Evolutionary conservation across 2,113 vertebrate genomes (phyloP).

Genomic region (Pseudonaja textilis): DNA sequence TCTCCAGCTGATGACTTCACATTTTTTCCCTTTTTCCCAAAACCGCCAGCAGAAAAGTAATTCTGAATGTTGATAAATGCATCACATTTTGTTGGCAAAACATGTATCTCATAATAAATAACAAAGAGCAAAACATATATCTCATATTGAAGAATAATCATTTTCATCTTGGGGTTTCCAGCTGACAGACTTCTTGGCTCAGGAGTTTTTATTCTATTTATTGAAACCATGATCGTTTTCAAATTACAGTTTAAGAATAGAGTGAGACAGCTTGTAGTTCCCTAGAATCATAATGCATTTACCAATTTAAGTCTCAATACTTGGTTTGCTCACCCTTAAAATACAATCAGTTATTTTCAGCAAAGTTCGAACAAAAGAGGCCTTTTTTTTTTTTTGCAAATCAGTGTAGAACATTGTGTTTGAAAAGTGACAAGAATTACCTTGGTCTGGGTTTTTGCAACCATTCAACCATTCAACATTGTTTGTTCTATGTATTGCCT

Average conservation of each 20-base stretch:
- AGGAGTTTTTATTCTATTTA: conserved; percentile 4
- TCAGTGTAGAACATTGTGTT: not conserved
- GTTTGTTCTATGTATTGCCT: not conserved
- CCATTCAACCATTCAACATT: not conserved
- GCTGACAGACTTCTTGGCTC: conserved; percentile 19
- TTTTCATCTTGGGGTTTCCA: conserved; percentile 25
- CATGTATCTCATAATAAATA: conserved; percentile 25
- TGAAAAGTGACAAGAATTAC: not conserved
- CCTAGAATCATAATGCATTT: not conserved
- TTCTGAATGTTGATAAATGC: conserved; percentile 16
- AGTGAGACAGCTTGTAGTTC: not conserved
- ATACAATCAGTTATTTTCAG: not conserved
- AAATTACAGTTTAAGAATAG: not conserved
- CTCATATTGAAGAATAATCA: conserved; percentile 24
- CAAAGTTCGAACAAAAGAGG: not conserved
- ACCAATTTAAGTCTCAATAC: not conserved
- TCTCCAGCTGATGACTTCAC: conserved; percentile 30
- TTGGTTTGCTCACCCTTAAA: conserved; percentile 8
- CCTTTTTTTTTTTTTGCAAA: too few relatives aligned
- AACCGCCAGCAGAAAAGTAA: conserved; percentile 44
- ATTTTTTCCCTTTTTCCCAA: conserved; percentile 29
- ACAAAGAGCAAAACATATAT: conserved; percentile 9
- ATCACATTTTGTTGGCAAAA: conserved; percentile 31
- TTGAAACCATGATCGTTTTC: not conserved
- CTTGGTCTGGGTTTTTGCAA: not conserved